Evolutionary conservation across 2,888 invertebrate genomes (phyloP), one percentile per base, ranked within the genome.

Genomic region (Acrobeloides nanus): DNA sequence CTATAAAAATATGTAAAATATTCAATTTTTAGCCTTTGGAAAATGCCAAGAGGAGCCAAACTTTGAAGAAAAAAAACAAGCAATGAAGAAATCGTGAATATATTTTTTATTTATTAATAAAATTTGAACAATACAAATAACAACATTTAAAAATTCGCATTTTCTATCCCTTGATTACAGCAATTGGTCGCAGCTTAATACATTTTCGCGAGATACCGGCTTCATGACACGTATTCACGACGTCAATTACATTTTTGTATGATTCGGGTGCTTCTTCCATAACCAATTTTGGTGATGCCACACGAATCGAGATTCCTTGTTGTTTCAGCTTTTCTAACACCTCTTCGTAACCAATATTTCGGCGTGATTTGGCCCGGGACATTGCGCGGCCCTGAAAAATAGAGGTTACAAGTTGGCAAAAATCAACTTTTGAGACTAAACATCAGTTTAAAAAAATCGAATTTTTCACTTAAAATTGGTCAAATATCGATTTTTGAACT

Each of bases 211-310:
- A 92, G 50, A 97, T 92, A 15, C 95, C 95, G 29, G 90, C 97
- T 20, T 84, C 84, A 75, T 97, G 92, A 47, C 97, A 97, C 3
- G 97, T 97, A 75, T 99, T 83, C 0, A 97, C 97, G 7, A 97
- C 97, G 79, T 99, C 97, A 0, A 92, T 95, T 0, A 97, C 97
- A 79, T 99, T 89, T 78, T 97, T 97, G 76, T 99, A 97, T 0
- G 95, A 95, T 73, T 95, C 92, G 0, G 97, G 97, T 4, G 97
- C 89, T 75, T 99, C 97, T 78, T 97, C 97, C 95, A 97, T 97
- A 1, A 97, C 93, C 51, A 97, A 78, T 77, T 99, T 99, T 0
- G 97, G 97, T 10, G 95, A 95, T 7, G 97, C 97, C 0, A 97
- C 90, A 72, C 97, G 81, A 59, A 97, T 95, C 21, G 79, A 77